These are phyloP conservation scores for Hippoglossus stenolepis DNA, from an alignment of 2,113 vertebrate species.

Conservation along the genomic window DNA sequence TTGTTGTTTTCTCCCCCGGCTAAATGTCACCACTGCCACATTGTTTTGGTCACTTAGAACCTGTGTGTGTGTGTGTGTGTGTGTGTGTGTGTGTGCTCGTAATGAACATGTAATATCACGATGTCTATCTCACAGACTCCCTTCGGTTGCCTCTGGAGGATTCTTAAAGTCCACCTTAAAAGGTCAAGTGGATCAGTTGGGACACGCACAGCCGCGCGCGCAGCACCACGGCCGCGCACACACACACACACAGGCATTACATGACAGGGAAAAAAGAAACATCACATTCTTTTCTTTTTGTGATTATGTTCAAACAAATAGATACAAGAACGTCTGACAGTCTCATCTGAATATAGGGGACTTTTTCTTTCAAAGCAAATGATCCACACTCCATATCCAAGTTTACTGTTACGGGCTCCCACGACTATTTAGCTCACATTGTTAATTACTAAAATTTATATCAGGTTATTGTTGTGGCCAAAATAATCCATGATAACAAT, in stretches of 20 bases:
- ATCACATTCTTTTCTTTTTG: neutral
- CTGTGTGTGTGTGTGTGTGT: neutral
- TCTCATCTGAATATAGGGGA: no score
- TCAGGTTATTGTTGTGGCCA: no score
- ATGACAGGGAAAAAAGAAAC: neutral
- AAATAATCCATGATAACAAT: no score
- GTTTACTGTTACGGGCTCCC: no score
- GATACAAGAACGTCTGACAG: no score
- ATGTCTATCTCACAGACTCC: conserved; percentile 38
- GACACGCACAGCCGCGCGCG: neutral
- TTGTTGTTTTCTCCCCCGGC: conserved; percentile 24
- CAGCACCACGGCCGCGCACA: no score
- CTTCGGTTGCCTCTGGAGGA: conserved; percentile 24
- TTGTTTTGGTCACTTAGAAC: conserved; percentile 56
- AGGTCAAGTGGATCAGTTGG: conserved; percentile 64
- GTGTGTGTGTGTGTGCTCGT: neutral
- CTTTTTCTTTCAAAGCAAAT: no score
- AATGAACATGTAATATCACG: conserved; percentile 46
- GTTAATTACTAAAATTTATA: no score
- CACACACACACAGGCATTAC: conserved; percentile 3
- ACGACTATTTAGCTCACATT: no score
- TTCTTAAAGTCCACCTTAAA: conserved; percentile 51
- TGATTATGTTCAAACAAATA: neutral
- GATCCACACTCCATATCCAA: no score
- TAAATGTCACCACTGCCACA: conserved; percentile 72